Base-by-base conservation (phyloP, 1,140 invertebrate species). In the Brachionus rotundiformis region DNA sequence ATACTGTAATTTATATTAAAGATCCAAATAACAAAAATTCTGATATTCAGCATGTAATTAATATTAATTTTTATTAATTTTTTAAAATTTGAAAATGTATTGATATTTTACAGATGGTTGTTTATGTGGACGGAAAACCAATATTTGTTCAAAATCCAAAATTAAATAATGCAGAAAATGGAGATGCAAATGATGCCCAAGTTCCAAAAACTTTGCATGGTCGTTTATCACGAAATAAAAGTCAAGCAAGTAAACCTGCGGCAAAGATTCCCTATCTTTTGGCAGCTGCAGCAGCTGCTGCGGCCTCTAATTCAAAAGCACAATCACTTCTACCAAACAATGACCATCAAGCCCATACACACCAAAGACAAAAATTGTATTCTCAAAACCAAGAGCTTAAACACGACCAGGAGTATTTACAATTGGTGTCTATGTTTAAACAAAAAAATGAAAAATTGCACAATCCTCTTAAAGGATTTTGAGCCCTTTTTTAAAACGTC, bases 141-240 rank as follows among this genome's bases (percentile, higher is more conserved):
- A 73, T 73, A 41, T 73, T 73, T 73, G 68, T 73, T n/a, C 68
- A 73, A 44, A 73, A 73, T 29, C 68, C 68, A 73, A 41, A 73
- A 44, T 25, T 41, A 41, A 73, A 73, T 4, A 31, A 44, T 25
- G 4, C 4, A 11, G 39, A 73, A 10, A 73, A 2, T 23, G 23
- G 19, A 13, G 39, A 73, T 73, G 36, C 36, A 1, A 36, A 68
- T 19, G 63, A 68, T 36, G 63, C 63, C 16, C 63, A 68, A 36
- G 63, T 68, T n/a, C 63, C 63, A 2, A 68, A 68, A 39, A 36
- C 63, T 7, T 68, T 31, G 3, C 36, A 33, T 10, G n/a, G 16
- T 36, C 16, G 23, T 27, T 33, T 8, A 6, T 31, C 29, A 5
- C n/a, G n/a, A 33, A n/a, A 68, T 11, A 68, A 36, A 16, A 31